Percentiles rank a stretch among this genome's conserved stretches.
Conservation (phyloP, 2,113 vertebrate genomes). For the Vulpes vulpes region DNA sequence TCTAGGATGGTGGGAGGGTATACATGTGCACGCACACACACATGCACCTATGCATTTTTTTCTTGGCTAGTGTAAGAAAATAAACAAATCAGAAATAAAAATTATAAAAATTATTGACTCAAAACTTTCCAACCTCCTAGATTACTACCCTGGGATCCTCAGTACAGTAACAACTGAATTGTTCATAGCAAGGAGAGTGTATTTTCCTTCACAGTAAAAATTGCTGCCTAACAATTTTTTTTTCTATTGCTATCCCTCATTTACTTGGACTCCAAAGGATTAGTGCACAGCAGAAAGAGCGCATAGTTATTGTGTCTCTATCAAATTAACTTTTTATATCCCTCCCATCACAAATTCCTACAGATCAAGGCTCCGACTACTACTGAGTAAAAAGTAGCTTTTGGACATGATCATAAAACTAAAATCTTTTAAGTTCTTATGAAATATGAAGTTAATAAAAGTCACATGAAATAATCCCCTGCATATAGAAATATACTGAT, state of each 20-base stretch:
- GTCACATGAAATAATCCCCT: background rate
- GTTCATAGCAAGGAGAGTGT: background rate
- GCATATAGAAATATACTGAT: background rate
- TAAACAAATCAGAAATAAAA: background rate
- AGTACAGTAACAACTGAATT: background rate
- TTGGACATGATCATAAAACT: slow-evolving; percentile 21
- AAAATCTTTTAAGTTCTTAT: slow-evolving; percentile 8
- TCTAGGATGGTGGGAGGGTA: background rate
- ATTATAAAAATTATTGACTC: slow-evolving; percentile 3
- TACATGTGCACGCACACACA: rapidly evolving
- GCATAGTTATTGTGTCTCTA: background rate
- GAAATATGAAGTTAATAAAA: slow-evolving; percentile 53
- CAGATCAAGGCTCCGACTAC: background rate
- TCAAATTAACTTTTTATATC: slow-evolving; percentile 52
- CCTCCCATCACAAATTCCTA: slow-evolving; percentile 19
- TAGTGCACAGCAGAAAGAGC: background rate
- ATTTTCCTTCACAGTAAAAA: slow-evolving; percentile 31
- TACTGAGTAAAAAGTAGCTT: slow-evolving; percentile 1
- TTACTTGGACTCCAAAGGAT: background rate
- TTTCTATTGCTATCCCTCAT: background rate
- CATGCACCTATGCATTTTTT: background rate
- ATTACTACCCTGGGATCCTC: background rate
- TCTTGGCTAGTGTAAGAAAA: background rate
- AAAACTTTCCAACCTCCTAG: background rate
- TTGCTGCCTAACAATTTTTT: background rate